Percentiles rank a stretch among this genome's conserved stretches.
Evolutionary conservation across 1,140 invertebrate genomes (phyloP).

Genomic region (Hyphantria cunea): DNA sequence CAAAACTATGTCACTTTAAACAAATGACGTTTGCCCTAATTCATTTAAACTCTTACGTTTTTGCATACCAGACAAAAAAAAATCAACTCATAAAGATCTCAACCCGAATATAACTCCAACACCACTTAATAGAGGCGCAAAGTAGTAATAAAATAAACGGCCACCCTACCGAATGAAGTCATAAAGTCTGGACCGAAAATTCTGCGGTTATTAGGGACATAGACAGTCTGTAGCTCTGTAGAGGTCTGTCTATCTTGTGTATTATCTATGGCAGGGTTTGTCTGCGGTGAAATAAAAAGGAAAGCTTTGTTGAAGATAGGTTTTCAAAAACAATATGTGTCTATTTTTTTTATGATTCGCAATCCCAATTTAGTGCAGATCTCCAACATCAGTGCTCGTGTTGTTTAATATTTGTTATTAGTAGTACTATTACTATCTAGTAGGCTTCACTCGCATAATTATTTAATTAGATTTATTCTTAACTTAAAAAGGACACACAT

Average conservation of each 20-base stretch:
- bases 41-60: too few relatives aligned
- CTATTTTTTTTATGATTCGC: too few relatives aligned
- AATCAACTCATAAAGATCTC: not conserved
- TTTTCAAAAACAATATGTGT: too few relatives aligned
- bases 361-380: too few relatives aligned
- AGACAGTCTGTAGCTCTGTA: not conserved
- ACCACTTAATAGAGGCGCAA: not conserved
- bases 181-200: conserved; percentile 3
- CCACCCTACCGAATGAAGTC: not conserved
- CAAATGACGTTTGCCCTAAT: too few relatives aligned
- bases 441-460: too few relatives aligned
- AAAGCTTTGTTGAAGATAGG: not conserved
- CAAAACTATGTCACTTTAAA: too few relatives aligned
- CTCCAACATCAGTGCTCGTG: too few relatives aligned
- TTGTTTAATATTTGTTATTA: too few relatives aligned
- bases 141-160: conserved; percentile 1
- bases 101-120: not conserved
- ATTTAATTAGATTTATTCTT: too few relatives aligned
- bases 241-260: not conserved
- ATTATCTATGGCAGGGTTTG: not conserved
- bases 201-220: not conserved
- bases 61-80: not conserved
- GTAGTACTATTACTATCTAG: too few relatives aligned
- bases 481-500: too few relatives aligned
- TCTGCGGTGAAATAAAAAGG: not conserved